phyloP scores from a whole-genome alignment of 2,888 invertebrate species.

The Scelioninae gen. 1 region DNA sequence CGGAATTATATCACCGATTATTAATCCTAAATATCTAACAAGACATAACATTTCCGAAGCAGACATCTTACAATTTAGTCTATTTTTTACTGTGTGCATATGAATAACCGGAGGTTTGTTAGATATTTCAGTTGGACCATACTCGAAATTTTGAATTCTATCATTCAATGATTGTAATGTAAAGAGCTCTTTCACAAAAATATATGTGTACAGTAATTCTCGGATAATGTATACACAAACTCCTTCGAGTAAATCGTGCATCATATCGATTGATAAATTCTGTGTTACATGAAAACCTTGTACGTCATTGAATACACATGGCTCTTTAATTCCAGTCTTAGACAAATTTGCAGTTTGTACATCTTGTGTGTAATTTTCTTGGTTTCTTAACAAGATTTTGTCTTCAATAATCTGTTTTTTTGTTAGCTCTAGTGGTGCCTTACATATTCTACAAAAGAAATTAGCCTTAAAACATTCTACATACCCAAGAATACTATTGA shows the following conservation, averaged over 20 bases:
- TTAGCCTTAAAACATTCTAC: conserved; percentile 38
- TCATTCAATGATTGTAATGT: conserved; percentile 35
- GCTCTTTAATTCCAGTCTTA: conserved; percentile 26
- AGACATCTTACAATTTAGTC: conserved; percentile 30
- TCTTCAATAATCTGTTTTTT: conserved; percentile 6
- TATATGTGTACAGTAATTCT: conserved; percentile 32
- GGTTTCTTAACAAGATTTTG: conserved; percentile 11
- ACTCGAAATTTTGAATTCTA: conserved; percentile 45
- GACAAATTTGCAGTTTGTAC: conserved; percentile 1
- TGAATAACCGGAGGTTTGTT: conserved; percentile 47
- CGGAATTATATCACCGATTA: conserved; percentile 47
- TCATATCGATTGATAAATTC: conserved; percentile 21
- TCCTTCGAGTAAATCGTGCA: conserved; percentile 37
- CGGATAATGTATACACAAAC: conserved; percentile 29
- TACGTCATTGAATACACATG: conserved; percentile 29
- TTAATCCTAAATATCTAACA: conserved; percentile 47
- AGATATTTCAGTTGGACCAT: conserved; percentile 31
- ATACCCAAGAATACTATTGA: conserved; percentile 24
- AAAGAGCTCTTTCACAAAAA: conserved; percentile 43
- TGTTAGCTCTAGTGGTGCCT: conserved; percentile 7
- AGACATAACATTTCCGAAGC: conserved; percentile 40
- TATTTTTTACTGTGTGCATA: conserved; percentile 23
- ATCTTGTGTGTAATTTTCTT: conserved; percentile 24
- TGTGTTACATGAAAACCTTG: conserved; percentile 24
- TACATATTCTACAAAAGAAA: conserved; percentile 19